A percentile compares a stretch with the other conserved stretches of the same genome.
phyloP scores from a whole-genome alignment of 2,797 vertebrate species.

The Austrolebias charrua region DNA sequence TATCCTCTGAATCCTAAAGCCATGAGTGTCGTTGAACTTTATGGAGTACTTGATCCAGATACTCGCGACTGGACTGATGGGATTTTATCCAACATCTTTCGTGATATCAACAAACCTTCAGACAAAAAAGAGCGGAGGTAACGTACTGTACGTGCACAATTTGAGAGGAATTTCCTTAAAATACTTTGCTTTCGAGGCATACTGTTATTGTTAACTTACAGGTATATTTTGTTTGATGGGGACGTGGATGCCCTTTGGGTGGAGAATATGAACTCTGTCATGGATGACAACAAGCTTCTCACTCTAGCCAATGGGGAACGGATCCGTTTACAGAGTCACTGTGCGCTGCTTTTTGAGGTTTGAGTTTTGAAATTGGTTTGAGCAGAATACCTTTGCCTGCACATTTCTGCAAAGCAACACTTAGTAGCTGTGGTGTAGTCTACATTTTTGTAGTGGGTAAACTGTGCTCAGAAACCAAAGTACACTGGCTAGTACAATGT shows the following conservation, averaged over 20 bases:
- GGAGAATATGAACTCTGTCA: constrained; percentile 99
- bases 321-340: constrained; percentile 91
- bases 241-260: constrained; percentile 99
- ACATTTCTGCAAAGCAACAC: constrained; percentile 4
- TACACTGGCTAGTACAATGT: too few species aligned
- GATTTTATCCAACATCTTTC: constrained; percentile 96
- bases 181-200: constrained; percentile 1
- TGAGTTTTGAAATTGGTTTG: constrained; percentile 7
- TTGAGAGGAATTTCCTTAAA: background rate
- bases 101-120: constrained; percentile 93
- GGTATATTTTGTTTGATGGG: constrained; percentile 97
- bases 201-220: constrained; percentile 52
- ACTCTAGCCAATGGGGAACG: constrained; percentile 96
- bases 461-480: too few species aligned
- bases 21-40: constrained; percentile 93
- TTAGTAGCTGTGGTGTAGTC: too few species aligned
- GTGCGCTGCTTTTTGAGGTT: constrained; percentile 94
- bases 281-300: constrained; percentile 97
- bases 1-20: constrained; percentile 94
- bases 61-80: constrained; percentile 97
- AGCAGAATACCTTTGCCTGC: background rate
- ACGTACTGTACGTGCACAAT: background rate
- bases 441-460: too few species aligned
- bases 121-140: constrained; percentile 94
- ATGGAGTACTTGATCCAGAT: constrained; percentile 90